A percentile compares a stretch with the other conserved stretches of the same genome.
Evolutionary conservation across 2,888 invertebrate genomes (phyloP).

Genomic region (Thymelicus sylvestris): DNA sequence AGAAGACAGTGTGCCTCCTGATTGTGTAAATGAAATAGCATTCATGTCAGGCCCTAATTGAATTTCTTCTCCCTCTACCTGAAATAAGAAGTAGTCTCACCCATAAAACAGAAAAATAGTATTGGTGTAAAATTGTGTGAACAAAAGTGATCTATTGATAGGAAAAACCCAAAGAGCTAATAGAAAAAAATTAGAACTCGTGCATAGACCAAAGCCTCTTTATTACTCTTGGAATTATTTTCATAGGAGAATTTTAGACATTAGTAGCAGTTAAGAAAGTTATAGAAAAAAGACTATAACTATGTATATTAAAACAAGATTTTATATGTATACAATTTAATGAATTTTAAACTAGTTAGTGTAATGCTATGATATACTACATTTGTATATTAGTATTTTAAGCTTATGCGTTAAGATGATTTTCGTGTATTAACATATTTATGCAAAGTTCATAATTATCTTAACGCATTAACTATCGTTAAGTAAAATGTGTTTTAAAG

Average conservation of each 20-base stretch:
- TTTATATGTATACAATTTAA: slow-evolving; percentile 63
- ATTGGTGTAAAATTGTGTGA: slow-evolving; percentile 33
- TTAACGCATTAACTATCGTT: slow-evolving; percentile 52
- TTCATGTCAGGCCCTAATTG: slow-evolving; percentile 81
- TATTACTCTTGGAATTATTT: slow-evolving; percentile 64
- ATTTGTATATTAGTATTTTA: slow-evolving; percentile 54
- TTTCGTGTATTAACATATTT: slow-evolving; percentile 32
- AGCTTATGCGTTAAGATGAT: slow-evolving; percentile 51
- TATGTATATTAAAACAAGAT: slow-evolving; percentile 67
- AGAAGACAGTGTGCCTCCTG: slow-evolving; percentile 77
- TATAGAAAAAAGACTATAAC: slow-evolving; percentile 48
- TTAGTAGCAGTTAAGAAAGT: slow-evolving; percentile 29
- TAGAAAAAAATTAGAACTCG: slow-evolving; percentile 53
- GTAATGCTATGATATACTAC: slow-evolving; percentile 55
- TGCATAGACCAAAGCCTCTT: slow-evolving; percentile 84
- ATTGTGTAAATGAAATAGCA: slow-evolving; percentile 79
- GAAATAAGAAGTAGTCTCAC: slow-evolving; percentile 84
- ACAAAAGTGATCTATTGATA: slow-evolving; percentile 43
- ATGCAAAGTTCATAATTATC: slow-evolving; percentile 37
- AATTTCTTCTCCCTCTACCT: slow-evolving; percentile 83
- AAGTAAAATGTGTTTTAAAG: slow-evolving; percentile 57
- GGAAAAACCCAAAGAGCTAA: slow-evolving; percentile 50
- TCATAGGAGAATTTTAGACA: slow-evolving; percentile 26
- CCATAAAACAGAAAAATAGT: slow-evolving; percentile 74
- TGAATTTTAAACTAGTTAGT: slow-evolving; percentile 59